Percentiles rank a stretch among this genome's conserved stretches.
phyloP scores from a whole-genome alignment of 37 sponge, comb jelly and placozoan genomes.

The Aphrocallistes beatrix region DNA sequence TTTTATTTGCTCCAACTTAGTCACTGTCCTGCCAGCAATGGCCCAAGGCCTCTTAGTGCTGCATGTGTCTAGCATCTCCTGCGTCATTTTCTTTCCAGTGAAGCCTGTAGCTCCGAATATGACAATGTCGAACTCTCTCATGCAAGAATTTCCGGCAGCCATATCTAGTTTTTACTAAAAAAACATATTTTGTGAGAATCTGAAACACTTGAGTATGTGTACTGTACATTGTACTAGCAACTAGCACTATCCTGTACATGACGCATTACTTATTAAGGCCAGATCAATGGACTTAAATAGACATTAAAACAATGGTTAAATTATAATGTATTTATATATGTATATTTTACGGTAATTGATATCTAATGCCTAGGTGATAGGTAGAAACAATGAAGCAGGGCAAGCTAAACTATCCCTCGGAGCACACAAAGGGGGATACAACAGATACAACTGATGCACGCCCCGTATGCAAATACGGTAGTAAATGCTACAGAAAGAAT shows the following conservation, averaged over 20 bases:
- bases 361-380: no score
- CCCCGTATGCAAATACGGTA: conserved; percentile 56
- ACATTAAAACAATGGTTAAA: no score
- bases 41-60: not conserved
- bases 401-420: not conserved
- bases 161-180: not conserved
- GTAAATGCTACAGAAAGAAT: conserved; percentile 53
- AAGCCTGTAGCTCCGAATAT: conserved; percentile 9
- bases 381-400: conserved; percentile 17
- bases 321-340: no score
- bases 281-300: no score
- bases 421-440: not conserved
- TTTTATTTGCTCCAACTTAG: not conserved
- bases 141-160: not conserved
- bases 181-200: not conserved
- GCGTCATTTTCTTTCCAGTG: not conserved
- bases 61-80: not conserved
- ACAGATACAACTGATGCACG: not conserved
- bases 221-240: no score
- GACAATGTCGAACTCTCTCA: not conserved
- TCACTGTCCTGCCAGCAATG: not conserved
- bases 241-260: no score
- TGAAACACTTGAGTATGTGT: no score
- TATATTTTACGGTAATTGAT: no score
- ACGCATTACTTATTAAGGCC: no score